phyloP scores from a whole-genome alignment of 2,113 vertebrate genomes.

The Typhlomys cinereus region DNA sequence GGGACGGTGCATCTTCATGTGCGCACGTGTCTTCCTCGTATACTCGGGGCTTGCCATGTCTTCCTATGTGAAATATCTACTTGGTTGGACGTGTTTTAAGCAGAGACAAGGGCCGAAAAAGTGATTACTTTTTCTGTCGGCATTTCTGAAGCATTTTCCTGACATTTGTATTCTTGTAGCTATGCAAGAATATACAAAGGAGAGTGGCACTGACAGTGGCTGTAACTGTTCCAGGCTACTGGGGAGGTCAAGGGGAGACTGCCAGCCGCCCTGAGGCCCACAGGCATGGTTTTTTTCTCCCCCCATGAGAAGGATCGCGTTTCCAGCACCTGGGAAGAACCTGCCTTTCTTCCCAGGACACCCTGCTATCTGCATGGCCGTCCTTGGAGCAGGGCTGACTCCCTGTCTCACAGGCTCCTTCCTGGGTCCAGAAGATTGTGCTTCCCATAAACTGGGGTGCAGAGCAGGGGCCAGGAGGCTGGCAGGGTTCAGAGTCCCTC shows the following conservation, averaged over 20 bases:
- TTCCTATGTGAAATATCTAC: too few species aligned
- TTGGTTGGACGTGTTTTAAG: too few species aligned
- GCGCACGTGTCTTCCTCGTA: too few species aligned
- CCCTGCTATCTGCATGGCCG: background rate
- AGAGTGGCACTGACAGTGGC: background rate
- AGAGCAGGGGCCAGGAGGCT: background rate
- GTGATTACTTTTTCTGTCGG: too few species aligned
- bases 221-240: background rate
- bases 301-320: background rate
- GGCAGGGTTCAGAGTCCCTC: background rate
- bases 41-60: too few species aligned
- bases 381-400: background rate
- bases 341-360: constrained; percentile 62
- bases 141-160: too few species aligned
- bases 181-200: background rate
- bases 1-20: too few species aligned
- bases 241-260: accelerated
- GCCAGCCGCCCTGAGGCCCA: background rate
- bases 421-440: background rate
- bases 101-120: too few species aligned
- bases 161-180: too few species aligned
- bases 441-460: background rate
- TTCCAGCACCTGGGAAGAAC: background rate
- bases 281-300: background rate
- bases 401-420: background rate